Percentiles rank a stretch among this genome's conserved stretches.
These are phyloP conservation scores for Cyanoderma ruficeps DNA, from an alignment of 2,113 vertebrate genomes.

Conservation along the genomic window DNA sequence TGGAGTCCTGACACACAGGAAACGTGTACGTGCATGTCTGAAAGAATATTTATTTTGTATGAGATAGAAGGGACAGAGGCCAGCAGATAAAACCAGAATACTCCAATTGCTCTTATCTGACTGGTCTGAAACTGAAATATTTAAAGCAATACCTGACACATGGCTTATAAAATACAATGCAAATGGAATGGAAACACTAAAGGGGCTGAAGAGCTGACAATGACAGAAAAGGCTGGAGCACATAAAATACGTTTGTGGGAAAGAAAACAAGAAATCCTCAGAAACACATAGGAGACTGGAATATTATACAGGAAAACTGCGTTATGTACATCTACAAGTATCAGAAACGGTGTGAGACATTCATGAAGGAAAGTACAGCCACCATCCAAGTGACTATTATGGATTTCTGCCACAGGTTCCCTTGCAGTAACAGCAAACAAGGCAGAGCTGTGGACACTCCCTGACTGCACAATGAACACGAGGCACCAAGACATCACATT, in stretches of 20 bases:
- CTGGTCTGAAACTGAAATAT: background rate
- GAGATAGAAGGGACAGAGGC: background rate
- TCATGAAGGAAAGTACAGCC: background rate
- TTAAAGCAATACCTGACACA: background rate
- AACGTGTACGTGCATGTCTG: fast-evolving
- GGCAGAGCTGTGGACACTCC: background rate
- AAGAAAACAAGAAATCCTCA: background rate
- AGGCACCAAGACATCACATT: background rate
- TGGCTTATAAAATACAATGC: background rate
- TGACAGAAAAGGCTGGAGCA: background rate
- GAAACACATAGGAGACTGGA: background rate
- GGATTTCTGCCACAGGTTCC: background rate
- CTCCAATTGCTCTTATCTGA: background rate
- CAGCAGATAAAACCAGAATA: background rate
- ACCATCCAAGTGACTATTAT: background rate
- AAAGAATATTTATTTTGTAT: background rate
- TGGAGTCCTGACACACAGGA: background rate
- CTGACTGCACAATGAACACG: background rate
- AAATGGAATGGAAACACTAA: background rate
- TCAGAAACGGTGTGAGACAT: background rate
- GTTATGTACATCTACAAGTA: background rate
- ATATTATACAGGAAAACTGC: background rate
- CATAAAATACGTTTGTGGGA: background rate
- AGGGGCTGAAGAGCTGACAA: background rate
- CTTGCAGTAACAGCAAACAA: background rate